Conservation (phyloP, 2,797 vertebrate species). For the Pseudochirops corinnae region DNA sequence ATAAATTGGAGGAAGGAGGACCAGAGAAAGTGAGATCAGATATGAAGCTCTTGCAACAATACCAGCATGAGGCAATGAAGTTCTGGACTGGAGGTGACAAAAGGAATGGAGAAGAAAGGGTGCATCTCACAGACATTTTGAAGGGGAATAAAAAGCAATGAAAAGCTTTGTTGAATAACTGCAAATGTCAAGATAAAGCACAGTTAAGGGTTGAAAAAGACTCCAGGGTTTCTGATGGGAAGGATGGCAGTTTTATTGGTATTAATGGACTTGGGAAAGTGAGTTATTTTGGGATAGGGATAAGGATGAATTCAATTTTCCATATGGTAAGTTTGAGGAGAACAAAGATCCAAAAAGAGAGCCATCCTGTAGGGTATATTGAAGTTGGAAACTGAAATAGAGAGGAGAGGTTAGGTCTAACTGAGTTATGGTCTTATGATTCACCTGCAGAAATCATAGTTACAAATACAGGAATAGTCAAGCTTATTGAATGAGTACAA, state of each 20-base stretch:
- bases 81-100: background rate
- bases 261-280: background rate
- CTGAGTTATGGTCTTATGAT: background rate
- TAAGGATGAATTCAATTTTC: background rate
- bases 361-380: background rate
- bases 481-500: background rate
- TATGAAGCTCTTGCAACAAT: background rate
- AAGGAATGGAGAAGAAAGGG: background rate
- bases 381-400: background rate
- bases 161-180: background rate
- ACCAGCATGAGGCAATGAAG: background rate
- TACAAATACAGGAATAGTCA: background rate
- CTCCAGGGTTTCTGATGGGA: background rate
- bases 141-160: background rate
- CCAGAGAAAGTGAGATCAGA: slow-evolving; percentile 6
- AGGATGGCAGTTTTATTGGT: background rate
- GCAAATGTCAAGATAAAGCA: background rate
- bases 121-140: background rate
- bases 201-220: background rate
- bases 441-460: background rate
- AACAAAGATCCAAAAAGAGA: background rate
- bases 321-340: background rate
- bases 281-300: background rate
- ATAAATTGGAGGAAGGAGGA: background rate
- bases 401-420: background rate